phyloP scores from a whole-genome alignment of 2,113 vertebrate genomes.

The Micronisus gabar region DNA sequence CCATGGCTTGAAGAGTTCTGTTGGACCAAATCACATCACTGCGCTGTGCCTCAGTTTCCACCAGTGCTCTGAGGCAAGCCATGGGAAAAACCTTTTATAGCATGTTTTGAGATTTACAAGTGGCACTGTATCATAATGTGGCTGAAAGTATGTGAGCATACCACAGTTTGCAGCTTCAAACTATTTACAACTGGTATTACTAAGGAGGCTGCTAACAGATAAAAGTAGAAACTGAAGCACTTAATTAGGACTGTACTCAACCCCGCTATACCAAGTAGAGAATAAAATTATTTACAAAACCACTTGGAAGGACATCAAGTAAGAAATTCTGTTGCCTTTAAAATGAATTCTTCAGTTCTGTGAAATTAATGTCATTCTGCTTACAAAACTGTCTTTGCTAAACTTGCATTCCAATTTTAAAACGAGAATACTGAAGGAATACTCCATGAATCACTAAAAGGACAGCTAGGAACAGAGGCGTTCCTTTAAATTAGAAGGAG shows the following conservation, averaged over 20 bases:
- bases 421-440: neutral
- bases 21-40: neutral
- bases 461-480: conserved; percentile 10
- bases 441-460: neutral
- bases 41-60: neutral
- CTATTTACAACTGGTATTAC: neutral
- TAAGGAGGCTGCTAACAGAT: neutral
- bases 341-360: neutral
- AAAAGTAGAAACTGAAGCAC: neutral
- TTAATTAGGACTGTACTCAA: neutral
- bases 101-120: neutral
- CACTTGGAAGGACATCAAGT: neutral
- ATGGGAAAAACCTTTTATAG: fast-evolving
- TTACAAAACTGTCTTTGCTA: neutral
- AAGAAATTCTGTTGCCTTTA: neutral
- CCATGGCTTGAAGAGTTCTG: neutral
- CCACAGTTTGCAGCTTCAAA: neutral
- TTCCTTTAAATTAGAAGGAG: conserved; percentile 37
- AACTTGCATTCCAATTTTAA: neutral
- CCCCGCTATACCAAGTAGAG: neutral
- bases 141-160: neutral
- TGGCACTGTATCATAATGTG: neutral
- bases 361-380: neutral
- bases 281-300: neutral
- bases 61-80: neutral